Percentiles rank a stretch among this genome's conserved stretches.
Conservation (phyloP, 2,113 vertebrate genomes). For the Mesembrinibis cayennensis region DNA sequence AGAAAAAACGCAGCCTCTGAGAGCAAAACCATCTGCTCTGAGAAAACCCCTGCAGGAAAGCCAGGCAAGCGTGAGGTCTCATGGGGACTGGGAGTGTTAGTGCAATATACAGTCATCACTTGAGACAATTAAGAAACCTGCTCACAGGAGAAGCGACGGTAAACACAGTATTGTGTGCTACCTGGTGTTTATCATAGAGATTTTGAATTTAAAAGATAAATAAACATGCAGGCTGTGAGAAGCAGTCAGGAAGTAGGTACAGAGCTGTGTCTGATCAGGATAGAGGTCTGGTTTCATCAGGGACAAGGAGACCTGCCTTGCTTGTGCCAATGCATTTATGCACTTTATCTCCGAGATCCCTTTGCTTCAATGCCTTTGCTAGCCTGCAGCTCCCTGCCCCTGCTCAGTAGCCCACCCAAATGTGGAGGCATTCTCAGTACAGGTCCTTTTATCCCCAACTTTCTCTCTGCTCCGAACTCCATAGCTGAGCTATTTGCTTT, state of each 20-base stretch:
- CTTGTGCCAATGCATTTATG: not conserved
- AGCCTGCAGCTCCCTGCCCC: not conserved
- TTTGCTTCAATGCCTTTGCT: not conserved
- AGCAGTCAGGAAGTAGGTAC: not conserved
- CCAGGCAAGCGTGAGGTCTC: slow-evolving; percentile 39
- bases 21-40: slow-evolving; percentile 58
- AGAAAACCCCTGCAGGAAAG: slow-evolving; percentile 45
- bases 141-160: not conserved
- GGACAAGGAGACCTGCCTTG: not conserved
- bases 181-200: not conserved
- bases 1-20: not conserved
- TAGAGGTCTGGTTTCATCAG: not conserved
- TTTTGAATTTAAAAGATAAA: slow-evolving; percentile 7
- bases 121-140: slow-evolving; percentile 40
- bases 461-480: not conserved
- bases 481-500: not conserved
- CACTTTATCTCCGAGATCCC: rapidly evolving
- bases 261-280: not conserved
- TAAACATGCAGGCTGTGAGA: not conserved
- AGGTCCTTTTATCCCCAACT: not conserved
- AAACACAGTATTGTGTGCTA: not conserved
- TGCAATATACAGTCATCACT: slow-evolving; percentile 36
- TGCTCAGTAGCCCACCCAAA: not conserved
- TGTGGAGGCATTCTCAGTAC: not conserved
- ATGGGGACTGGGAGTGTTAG: not conserved